Percentiles rank a stretch among this genome's conserved stretches.
These are phyloP conservation scores for Leistus spinibarbis DNA, from an alignment of 2,888 invertebrate species.

Conservation along the genomic window DNA sequence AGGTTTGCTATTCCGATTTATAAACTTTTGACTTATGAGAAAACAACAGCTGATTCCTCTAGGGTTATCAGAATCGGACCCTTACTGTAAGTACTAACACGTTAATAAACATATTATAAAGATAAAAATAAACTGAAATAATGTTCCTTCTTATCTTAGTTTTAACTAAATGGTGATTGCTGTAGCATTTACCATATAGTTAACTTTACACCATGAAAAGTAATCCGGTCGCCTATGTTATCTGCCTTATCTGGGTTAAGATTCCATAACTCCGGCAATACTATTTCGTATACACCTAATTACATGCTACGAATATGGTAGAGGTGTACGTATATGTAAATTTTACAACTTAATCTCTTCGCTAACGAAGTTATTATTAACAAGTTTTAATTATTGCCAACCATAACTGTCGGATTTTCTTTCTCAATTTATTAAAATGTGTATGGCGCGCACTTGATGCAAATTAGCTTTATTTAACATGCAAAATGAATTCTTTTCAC, in stretches of 20 bases:
- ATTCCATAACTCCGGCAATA: background rate
- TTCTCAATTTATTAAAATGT: slow-evolving; percentile 3
- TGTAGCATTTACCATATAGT: background rate
- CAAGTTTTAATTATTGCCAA: slow-evolving; percentile 31
- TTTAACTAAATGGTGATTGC: background rate
- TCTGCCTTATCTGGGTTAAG: background rate
- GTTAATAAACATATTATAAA: background rate
- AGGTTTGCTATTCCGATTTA: too few relatives aligned
- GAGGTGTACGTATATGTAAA: slow-evolving; percentile 23
- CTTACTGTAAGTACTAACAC: background rate
- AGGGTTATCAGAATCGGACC: background rate
- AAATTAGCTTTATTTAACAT: slow-evolving; percentile 20
- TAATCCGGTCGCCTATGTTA: background rate
- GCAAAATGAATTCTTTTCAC: slow-evolving; percentile 1
- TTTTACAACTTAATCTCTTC: slow-evolving; percentile 28
- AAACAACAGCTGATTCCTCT: too few relatives aligned
- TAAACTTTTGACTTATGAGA: too few relatives aligned
- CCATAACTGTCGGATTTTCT: slow-evolving; percentile 18
- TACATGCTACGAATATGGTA: background rate
- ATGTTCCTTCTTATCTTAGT: too few relatives aligned
- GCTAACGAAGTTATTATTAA: slow-evolving; percentile 35
- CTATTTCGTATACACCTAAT: slow-evolving; percentile 1
- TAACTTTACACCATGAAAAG: background rate
- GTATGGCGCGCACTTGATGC: slow-evolving; percentile 12
- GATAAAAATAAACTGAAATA: background rate